These are phyloP conservation scores for Pterois miles DNA, from an alignment of 2,797 vertebrate species.

Conservation along the genomic window DNA sequence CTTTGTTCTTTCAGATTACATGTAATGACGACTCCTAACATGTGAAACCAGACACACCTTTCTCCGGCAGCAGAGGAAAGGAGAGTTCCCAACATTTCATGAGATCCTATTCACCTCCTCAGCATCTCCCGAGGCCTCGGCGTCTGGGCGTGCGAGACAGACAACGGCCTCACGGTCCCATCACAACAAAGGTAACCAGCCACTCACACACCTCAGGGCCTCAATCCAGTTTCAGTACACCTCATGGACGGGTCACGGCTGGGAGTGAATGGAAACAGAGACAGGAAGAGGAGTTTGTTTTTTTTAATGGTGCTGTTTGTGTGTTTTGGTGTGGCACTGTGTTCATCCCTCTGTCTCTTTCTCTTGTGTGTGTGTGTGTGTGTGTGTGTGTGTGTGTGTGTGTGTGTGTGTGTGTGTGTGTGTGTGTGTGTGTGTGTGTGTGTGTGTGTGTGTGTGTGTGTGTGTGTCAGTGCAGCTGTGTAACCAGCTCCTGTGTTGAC, in stretches of 20 bases:
- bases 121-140: conserved; percentile 49
- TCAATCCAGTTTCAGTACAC: conserved; percentile 51
- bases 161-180: conserved; percentile 48
- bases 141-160: conserved; percentile 57
- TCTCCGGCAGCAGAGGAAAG: conserved; percentile 36
- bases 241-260: conserved; percentile 33
- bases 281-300: conserved; percentile 40
- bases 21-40: conserved; percentile 11
- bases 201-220: conserved; percentile 64
- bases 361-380: too few relatives aligned
- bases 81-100: conserved; percentile 54
- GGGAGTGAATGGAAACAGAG: conserved; percentile 49
- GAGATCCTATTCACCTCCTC: conserved; percentile 56
- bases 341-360: conserved; percentile 11
- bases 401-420: conserved; percentile 27
- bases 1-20: conserved; percentile 3
- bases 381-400: conserved; percentile 17
- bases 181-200: conserved; percentile 65
- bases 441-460: conserved; percentile 29
- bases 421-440: conserved; percentile 20
- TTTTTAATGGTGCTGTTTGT: conserved; percentile 53
- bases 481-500: conserved; percentile 66
- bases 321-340: conserved; percentile 59
- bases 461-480: conserved; percentile 65
- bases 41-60: conserved; percentile 71